These are phyloP conservation scores for Himalopsyche japonica DNA, from an alignment of 2,888 invertebrate genomes.

Conservation along the genomic window DNA sequence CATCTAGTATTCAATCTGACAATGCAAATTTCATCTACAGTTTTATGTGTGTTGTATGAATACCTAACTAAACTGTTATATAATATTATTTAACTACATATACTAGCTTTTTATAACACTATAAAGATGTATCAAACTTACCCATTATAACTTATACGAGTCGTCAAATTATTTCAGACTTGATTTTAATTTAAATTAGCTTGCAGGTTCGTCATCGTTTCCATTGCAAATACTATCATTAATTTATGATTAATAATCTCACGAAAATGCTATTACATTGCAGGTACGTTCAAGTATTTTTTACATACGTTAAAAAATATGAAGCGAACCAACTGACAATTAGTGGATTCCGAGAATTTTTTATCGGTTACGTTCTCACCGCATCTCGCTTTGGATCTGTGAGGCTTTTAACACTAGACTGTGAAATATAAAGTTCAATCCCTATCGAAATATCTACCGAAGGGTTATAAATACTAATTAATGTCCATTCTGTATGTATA, in stretches of 20 bases:
- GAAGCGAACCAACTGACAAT: neutral
- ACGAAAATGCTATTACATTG: neutral
- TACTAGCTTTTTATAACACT: neutral
- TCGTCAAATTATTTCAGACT: neutral
- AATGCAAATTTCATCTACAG: too few relatives aligned
- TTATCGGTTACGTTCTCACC: neutral
- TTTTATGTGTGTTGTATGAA: too few relatives aligned
- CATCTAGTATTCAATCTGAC: too few relatives aligned
- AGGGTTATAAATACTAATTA: neutral
- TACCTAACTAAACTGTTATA: too few relatives aligned
- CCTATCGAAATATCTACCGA: neutral
- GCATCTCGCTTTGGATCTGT: neutral
- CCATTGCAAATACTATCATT: neutral
- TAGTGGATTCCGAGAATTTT: neutral
- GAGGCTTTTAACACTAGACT: neutral
- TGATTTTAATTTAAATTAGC: neutral
- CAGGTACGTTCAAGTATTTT: neutral
- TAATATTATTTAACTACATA: neutral
- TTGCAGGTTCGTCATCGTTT: neutral
- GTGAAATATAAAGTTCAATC: neutral
- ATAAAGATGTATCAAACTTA: neutral
- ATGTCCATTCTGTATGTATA: neutral
- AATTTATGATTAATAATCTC: slow-evolving; percentile 1
- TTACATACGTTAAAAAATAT: neutral
- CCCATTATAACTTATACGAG: neutral